Base-by-base conservation (phyloP, 2,113 vertebrate species). In the Melanerpes aurifrons region DNA sequence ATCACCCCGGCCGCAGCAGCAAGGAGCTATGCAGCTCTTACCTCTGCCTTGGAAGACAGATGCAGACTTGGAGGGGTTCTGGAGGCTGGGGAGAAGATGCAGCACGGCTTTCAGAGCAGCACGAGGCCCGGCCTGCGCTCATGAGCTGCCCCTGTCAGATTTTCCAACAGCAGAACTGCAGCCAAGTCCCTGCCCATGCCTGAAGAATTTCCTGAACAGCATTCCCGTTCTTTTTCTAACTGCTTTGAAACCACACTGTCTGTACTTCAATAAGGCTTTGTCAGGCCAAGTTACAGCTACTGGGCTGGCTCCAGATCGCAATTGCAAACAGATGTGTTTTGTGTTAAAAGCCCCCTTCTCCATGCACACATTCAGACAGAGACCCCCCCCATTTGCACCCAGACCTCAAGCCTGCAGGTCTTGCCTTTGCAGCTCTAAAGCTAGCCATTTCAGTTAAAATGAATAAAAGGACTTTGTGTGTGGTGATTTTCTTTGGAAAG, bases 181-280 rank as follows among this genome's bases (percentile, higher is more conserved):
- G 98, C 98, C 98, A 98, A 98, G 98, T 98, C 98, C 98, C 98
- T 98, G 98, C 98, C 98, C 98, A 98, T 96, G 98, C 98, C 98
- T 98, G 96, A 98, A 98, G 98, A 98, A 98, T 98, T 98, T 98
- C 98, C 98, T 98, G 97, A 97, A 97, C 97, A 97, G 98, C 98
- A 97, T 97, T 98, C 98, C 93, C 95, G 78, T 96, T 97, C 96
- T 97, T 97, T 96, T 92, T 96, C 96, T 96, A 95, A 95, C 96
- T 92, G 97, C 98, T 97, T 97, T 97, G 97, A 98, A 98, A 98
- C 97, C 83, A 79, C 95, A 96, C 97, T 96, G 97, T 97, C 96
- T 97, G 91, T 94, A 89, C 96, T 97, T 97, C 97, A 98, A 96
- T 97, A 94, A 87, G 86, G 95, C 97, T 97, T 96, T 97, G 97